phyloP scores from a whole-genome alignment of 1,140 invertebrate species.

The Megathymus violae region DNA sequence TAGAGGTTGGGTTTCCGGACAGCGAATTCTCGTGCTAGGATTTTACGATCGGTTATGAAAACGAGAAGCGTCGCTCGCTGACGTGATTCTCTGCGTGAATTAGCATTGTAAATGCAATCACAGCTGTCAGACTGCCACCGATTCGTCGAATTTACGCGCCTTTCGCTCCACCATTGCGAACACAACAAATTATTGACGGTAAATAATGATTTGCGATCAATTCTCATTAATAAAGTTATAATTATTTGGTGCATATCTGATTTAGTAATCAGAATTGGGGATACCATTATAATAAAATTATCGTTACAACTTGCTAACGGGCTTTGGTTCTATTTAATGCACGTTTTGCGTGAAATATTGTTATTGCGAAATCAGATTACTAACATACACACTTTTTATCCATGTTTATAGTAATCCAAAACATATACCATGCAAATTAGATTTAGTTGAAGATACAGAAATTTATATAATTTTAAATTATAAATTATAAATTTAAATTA shows the following conservation, averaged over 20 bases:
- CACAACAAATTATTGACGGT: conserved; percentile 73
- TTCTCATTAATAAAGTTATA: conserved; percentile 50
- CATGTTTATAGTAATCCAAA: too few species aligned
- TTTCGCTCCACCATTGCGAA: conserved; percentile 67
- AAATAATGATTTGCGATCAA: conserved; percentile 68
- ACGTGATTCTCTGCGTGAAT: conserved; percentile 75
- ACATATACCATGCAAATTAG: too few species aligned
- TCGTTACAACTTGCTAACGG: not conserved
- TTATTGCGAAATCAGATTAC: not conserved
- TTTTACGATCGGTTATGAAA: conserved; percentile 49
- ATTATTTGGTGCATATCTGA: not conserved
- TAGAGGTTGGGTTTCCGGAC: conserved; percentile 9
- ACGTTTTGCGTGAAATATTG: not conserved
- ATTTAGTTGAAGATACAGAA: too few species aligned
- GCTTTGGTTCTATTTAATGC: too few species aligned
- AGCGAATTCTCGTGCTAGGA: conserved; percentile 15
- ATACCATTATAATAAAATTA: not conserved
- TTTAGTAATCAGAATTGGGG: not conserved
- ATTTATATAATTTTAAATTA: too few species aligned
- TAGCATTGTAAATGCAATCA: conserved; percentile 84
- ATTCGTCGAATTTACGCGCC: conserved; percentile 78
- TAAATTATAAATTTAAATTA: too few species aligned
- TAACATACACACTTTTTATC: too few species aligned
- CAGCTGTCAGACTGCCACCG: conserved; percentile 77
- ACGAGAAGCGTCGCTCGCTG: conserved; percentile 57